Percentiles rank a stretch among this genome's conserved stretches.
phyloP scores from a whole-genome alignment of 1,140 invertebrate genomes.

The Prorops nasuta region DNA sequence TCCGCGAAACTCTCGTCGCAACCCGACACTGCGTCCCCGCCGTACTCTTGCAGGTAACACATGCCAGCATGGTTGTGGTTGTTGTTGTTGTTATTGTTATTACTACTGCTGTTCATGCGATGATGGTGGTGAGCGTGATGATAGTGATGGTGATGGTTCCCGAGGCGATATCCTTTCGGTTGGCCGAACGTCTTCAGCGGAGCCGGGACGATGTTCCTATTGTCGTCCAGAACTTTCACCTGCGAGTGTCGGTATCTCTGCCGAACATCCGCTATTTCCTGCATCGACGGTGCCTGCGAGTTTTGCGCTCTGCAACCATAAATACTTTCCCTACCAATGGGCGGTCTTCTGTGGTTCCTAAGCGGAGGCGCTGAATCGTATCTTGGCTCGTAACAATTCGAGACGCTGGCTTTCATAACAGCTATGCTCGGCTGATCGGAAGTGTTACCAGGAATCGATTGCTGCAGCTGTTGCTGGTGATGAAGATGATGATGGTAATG shows the following conservation, averaged over 20 bases:
- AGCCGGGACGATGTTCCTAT: slow-evolving; percentile 48
- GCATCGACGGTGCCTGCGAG: slow-evolving; percentile 23
- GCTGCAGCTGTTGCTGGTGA: slow-evolving; percentile 42
- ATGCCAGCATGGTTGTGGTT: slow-evolving; percentile 16
- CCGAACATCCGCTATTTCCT: slow-evolving; percentile 46
- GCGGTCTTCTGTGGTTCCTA: slow-evolving; percentile 31
- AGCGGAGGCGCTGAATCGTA: slow-evolving; percentile 23
- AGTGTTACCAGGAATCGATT: slow-evolving; percentile 27
- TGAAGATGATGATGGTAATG: slow-evolving; percentile 31
- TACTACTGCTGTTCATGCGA: slow-evolving; percentile 13
- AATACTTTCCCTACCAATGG: slow-evolving; percentile 29
- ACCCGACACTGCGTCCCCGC: slow-evolving; percentile 36
- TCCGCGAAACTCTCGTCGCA: slow-evolving; percentile 44
- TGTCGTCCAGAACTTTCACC: slow-evolving; percentile 54
- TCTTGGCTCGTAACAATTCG: slow-evolving; percentile 38
- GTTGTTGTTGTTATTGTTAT: slow-evolving; percentile 10
- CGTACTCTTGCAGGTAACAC: slow-evolving; percentile 48
- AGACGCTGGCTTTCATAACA: slow-evolving; percentile 46
- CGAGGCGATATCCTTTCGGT: slow-evolving; percentile 34
- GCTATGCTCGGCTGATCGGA: slow-evolving; percentile 34
- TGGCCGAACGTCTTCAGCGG: slow-evolving; percentile 24
- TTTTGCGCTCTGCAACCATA: slow-evolving; percentile 30
- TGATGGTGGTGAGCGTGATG: slow-evolving; percentile 18
- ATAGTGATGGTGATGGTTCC: slow-evolving; percentile 21
- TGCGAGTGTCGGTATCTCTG: slow-evolving; percentile 43